phyloP scores from a whole-genome alignment of 2,888 invertebrate genomes.

The Digitonthophagus gazella region DNA sequence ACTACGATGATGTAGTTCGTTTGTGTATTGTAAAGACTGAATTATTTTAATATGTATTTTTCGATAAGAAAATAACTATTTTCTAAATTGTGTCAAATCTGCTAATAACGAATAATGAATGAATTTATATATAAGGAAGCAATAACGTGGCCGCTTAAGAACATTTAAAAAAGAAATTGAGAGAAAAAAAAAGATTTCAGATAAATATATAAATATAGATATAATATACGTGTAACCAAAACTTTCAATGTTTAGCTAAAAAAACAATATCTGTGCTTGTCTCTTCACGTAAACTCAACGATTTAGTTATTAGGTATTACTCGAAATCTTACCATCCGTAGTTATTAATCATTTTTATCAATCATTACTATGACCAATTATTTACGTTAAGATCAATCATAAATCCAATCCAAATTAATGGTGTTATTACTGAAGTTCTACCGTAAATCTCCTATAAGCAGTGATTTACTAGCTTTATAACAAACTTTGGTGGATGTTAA shows the following conservation, averaged over 20 bases:
- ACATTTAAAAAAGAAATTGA: neutral
- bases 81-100: constrained; percentile 30
- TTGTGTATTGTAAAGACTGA: constrained; percentile 34
- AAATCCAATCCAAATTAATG: too few relatives aligned
- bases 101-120: constrained; percentile 21
- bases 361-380: neutral
- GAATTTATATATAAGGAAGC: constrained; percentile 23
- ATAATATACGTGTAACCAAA: neutral
- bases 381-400: neutral
- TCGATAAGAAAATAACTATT: constrained; percentile 28
- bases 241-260: neutral
- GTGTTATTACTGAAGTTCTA: too few relatives aligned
- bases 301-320: neutral
- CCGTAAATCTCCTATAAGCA: too few relatives aligned
- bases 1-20: constrained; percentile 24
- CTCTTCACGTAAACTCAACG: neutral
- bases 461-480: too few relatives aligned
- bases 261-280: neutral
- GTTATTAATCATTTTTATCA: neutral
- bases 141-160: constrained; percentile 5
- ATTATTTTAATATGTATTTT: constrained; percentile 33
- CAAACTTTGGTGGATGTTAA: too few relatives aligned
- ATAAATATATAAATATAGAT: neutral
- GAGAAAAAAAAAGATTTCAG: neutral
- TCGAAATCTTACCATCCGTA: neutral